Percentiles rank a stretch among this genome's conserved stretches.
These are phyloP conservation scores for Lagodon rhomboides DNA, from an alignment of 2,797 vertebrate species.

Conservation along the genomic window DNA sequence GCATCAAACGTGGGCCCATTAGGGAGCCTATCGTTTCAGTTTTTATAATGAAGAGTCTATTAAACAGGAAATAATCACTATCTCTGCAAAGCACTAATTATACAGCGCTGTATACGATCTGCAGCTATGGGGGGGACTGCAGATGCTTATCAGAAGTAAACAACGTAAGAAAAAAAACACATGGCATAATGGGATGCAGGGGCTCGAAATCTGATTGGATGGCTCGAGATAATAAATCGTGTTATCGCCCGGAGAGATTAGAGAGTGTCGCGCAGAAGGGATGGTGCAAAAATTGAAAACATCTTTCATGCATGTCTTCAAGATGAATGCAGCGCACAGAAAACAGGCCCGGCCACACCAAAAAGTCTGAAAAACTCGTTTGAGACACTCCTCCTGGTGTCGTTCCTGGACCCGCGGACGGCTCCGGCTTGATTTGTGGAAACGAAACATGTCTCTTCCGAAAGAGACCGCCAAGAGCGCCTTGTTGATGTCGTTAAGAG, in stretches of 20 bases:
- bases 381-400: not conserved
- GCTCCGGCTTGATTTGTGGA: slow-evolving; percentile 42
- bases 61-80: slow-evolving; percentile 39
- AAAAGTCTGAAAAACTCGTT: slow-evolving; percentile 9
- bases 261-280: not conserved
- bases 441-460: slow-evolving; percentile 33
- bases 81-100: slow-evolving; percentile 52
- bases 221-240: slow-evolving; percentile 34
- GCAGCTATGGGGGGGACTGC: slow-evolving; percentile 20
- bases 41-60: slow-evolving; percentile 46
- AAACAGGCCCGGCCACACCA: not conserved
- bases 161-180: slow-evolving; percentile 14
- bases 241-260: slow-evolving; percentile 43
- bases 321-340: not conserved
- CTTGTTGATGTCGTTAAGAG: slow-evolving; percentile 51
- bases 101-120: slow-evolving; percentile 11
- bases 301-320: slow-evolving; percentile 23
- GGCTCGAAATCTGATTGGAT: slow-evolving; percentile 21
- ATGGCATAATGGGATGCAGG: slow-evolving; percentile 13
- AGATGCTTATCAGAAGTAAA: slow-evolving; percentile 55
- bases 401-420: slow-evolving; percentile 27
- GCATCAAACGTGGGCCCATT: slow-evolving; percentile 56
- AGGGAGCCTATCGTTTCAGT: slow-evolving; percentile 31
- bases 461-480: slow-evolving; percentile 32
- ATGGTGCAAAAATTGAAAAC: slow-evolving; percentile 32